Percentiles rank a stretch among this genome's conserved stretches.
These are phyloP conservation scores for Craterocephalus amniculus DNA, from an alignment of 2,797 vertebrate species.

Conservation along the genomic window DNA sequence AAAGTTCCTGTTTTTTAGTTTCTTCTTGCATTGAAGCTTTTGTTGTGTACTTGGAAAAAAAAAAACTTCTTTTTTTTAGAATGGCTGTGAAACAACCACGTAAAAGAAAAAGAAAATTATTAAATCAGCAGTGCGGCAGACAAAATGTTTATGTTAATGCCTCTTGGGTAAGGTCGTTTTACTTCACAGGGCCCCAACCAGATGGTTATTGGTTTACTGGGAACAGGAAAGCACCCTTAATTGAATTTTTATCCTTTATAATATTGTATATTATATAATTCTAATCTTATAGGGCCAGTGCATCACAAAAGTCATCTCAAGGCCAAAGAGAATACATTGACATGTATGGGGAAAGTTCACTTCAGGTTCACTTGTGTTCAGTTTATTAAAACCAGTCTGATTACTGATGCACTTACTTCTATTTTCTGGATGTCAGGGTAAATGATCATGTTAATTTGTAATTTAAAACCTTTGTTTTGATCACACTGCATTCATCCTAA, in stretches of 20 bases:
- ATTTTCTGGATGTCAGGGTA: background rate
- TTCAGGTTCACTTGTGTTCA: background rate
- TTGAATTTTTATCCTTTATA: background rate
- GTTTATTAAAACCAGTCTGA: background rate
- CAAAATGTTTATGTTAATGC: background rate
- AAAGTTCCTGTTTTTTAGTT: background rate
- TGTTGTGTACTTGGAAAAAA: background rate
- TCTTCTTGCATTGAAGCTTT: background rate
- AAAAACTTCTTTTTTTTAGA: background rate
- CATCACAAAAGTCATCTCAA: background rate
- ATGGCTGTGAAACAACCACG: background rate
- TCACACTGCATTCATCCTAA: background rate
- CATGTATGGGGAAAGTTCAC: background rate
- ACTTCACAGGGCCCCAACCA: background rate
- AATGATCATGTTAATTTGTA: background rate
- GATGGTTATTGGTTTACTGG: background rate
- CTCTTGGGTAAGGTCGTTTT: background rate
- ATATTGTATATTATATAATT: background rate
- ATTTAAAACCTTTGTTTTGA: background rate
- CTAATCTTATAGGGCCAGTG: background rate
- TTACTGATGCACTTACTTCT: background rate
- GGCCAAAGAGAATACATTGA: background rate
- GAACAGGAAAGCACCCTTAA: background rate
- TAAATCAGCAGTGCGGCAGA: background rate
- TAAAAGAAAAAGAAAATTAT: background rate